Percentiles rank a stretch among this genome's conserved stretches.
Conservation (phyloP, 2,888 invertebrate species). For the Philereme vetulata region DNA sequence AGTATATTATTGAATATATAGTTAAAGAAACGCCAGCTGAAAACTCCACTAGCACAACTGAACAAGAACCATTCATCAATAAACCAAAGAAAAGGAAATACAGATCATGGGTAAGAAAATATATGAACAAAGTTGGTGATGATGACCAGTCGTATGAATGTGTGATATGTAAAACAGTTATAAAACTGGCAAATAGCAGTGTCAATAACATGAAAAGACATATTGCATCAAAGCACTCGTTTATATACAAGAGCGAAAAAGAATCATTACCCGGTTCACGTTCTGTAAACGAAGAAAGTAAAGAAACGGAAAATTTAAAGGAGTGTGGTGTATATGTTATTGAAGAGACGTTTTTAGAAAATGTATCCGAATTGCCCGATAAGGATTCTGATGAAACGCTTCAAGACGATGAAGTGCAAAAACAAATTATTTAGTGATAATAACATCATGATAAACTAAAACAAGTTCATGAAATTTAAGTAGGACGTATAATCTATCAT, state of each 20-base stretch:
- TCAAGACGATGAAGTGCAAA: background rate
- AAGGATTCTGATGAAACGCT: background rate
- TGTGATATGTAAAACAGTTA: background rate
- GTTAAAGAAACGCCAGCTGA: background rate
- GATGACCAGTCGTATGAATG: background rate
- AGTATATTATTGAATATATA: conserved; percentile 7
- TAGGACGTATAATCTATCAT: too few species aligned
- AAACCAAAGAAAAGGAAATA: background rate
- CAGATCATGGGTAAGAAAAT: background rate
- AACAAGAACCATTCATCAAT: background rate
- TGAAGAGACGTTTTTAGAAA: background rate
- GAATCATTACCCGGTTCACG: background rate
- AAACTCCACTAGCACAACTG: background rate
- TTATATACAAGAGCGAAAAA: background rate
- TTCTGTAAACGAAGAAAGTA: background rate
- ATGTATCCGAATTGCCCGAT: background rate
- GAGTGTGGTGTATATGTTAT: background rate
- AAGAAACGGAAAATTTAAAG: background rate
- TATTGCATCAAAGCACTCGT: background rate
- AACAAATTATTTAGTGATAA: background rate
- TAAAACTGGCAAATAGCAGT: background rate
- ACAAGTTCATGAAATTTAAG: too few species aligned
- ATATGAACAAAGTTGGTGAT: background rate
- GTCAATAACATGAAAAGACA: conserved; percentile 1
- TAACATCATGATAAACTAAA: background rate